phyloP scores from a whole-genome alignment of 2,888 invertebrate genomes.

The Amphipyra berbera region DNA sequence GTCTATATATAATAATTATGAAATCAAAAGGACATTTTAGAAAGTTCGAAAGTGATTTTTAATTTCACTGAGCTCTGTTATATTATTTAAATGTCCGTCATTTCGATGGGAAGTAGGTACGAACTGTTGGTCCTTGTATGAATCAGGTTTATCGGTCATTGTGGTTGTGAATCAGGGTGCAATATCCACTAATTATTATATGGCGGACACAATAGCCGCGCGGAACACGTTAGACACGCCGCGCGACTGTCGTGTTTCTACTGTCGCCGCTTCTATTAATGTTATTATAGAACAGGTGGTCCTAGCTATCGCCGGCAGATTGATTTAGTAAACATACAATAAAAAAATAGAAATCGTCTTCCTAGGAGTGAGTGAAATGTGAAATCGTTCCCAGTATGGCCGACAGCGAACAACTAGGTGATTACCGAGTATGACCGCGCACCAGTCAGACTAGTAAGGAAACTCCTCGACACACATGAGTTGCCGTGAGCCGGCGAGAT shows the following conservation, averaged over 20 bases:
- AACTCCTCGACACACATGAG: constrained; percentile 26
- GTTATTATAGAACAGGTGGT: constrained; percentile 64
- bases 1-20: neutral
- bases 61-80: constrained; percentile 2
- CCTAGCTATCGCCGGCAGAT: constrained; percentile 40
- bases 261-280: constrained; percentile 60
- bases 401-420: neutral
- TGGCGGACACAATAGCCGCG: constrained; percentile 68
- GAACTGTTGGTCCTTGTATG: constrained; percentile 63
- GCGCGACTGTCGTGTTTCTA: constrained; percentile 57
- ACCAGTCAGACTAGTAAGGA: constrained; percentile 3
- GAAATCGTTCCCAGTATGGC: constrained; percentile 8
- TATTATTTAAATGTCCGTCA: constrained; percentile 5
- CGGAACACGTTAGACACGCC: constrained; percentile 64
- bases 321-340: constrained; percentile 43
- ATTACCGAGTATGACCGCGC: neutral
- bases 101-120: constrained; percentile 32
- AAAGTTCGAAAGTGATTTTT: constrained; percentile 13
- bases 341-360: constrained; percentile 31
- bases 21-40: constrained; percentile 4
- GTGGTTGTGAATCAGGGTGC: constrained; percentile 68
- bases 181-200: constrained; percentile 76
- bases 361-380: constrained; percentile 15
- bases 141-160: constrained; percentile 69
- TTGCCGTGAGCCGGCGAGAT: constrained; percentile 23